phyloP scores from a whole-genome alignment of 2,113 vertebrate genomes.

The Uria lomvia region DNA sequence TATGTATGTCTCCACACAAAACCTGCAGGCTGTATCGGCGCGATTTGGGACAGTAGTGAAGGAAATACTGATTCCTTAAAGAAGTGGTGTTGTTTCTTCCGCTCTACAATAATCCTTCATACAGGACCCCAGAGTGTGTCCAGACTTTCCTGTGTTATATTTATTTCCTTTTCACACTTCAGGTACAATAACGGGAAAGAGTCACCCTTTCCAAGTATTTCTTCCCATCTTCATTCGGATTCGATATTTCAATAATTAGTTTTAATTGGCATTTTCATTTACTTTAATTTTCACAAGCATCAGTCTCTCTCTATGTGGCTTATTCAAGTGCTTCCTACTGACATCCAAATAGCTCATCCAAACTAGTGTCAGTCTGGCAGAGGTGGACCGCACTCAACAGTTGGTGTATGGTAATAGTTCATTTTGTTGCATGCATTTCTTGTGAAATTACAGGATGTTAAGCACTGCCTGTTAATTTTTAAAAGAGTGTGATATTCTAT shows the following conservation, averaged over 20 bases:
- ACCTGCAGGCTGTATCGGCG: fast-evolving
- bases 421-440: background rate
- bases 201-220: background rate
- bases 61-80: background rate
- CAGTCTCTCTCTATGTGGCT: background rate
- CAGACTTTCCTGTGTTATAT: background rate
- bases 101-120: background rate
- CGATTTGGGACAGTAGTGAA: background rate
- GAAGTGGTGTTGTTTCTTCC: background rate
- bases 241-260: background rate
- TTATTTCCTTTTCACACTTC: background rate
- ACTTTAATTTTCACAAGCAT: background rate
- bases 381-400: background rate
- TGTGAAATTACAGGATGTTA: background rate
- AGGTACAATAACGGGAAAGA: background rate
- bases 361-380: background rate
- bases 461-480: background rate
- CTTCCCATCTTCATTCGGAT: background rate
- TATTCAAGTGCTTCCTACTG: background rate
- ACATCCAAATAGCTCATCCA: background rate
- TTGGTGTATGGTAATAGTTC: background rate
- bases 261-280: background rate
- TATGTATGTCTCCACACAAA: background rate
- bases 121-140: background rate
- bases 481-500: background rate